Percentiles rank a stretch among this genome's conserved stretches.
Conservation (phyloP, 2,888 invertebrate species). For the Sphaeridia pumilis region DNA sequence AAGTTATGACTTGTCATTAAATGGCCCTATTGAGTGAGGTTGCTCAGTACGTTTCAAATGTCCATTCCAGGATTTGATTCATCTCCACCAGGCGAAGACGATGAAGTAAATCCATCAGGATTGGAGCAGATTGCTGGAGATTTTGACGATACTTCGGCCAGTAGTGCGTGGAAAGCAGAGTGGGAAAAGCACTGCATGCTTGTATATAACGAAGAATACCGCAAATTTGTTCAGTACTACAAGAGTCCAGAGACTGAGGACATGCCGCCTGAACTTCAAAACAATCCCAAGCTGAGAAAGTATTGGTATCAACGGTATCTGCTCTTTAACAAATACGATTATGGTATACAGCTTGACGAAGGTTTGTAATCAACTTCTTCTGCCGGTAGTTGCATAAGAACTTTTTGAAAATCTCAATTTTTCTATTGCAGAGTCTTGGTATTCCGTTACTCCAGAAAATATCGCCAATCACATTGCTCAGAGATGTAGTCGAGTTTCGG, state of each 20-base stretch:
- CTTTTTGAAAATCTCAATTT: no score
- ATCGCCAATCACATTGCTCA: constrained; percentile 82
- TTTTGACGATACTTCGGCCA: no score
- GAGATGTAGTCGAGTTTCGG: constrained; percentile 53
- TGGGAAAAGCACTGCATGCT: constrained; percentile 7
- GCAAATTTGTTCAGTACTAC: neutral
- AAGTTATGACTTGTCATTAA: no score
- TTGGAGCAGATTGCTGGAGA: no score
- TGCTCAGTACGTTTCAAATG: no score
- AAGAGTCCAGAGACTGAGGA: neutral
- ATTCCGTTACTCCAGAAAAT: constrained; percentile 93
- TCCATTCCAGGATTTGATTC: no score
- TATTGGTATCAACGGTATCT: constrained; percentile 88
- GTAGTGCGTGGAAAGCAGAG: constrained; percentile 3
- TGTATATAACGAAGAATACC: constrained; percentile 3
- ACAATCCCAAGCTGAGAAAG: constrained; percentile 46
- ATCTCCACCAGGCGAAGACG: no score
- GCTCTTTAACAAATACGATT: constrained; percentile 77
- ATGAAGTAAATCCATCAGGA: no score
- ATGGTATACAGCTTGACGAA: constrained; percentile 77
- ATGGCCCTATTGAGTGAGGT: no score
- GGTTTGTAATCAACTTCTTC: no score
- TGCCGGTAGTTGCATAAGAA: no score
- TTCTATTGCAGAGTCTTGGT: constrained; percentile 77
- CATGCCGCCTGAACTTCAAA: neutral